Evolutionary conservation across 2,113 vertebrate species (phyloP).

Genomic region (Oreochromis aureus): DNA sequence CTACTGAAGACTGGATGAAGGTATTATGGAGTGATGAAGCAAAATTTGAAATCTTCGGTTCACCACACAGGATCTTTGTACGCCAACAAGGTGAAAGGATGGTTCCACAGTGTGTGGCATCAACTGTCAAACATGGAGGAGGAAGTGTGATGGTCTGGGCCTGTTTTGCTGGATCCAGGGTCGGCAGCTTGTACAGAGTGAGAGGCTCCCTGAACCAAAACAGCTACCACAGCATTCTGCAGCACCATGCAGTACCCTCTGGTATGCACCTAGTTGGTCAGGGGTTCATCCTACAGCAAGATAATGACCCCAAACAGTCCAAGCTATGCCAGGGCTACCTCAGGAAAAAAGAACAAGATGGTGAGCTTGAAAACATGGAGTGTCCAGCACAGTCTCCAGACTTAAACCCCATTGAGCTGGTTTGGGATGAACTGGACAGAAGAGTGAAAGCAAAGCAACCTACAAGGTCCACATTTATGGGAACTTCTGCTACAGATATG

Average conservation of each 20-base stretch:
- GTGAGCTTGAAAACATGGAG: accelerated
- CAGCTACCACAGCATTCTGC: background rate
- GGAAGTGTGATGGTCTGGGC: background rate
- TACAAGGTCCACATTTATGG: background rate
- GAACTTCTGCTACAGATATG: background rate
- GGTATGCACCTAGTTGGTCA: background rate
- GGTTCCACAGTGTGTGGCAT: background rate
- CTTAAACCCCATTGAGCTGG: background rate
- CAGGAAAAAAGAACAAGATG: background rate
- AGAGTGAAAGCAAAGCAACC: background rate
- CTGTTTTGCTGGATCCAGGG: background rate
- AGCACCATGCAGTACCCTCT: background rate
- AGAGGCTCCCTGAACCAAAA: background rate
- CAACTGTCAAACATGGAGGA: background rate
- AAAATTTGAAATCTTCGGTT: background rate
- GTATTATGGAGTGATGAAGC: background rate
- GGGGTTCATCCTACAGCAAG: background rate
- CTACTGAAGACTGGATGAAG: too few relatives aligned
- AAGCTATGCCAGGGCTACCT: background rate
- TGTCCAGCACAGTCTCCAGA: accelerated
- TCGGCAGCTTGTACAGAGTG: background rate
- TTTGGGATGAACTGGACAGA: background rate
- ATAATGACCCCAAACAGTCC: background rate
- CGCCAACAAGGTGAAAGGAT: background rate
- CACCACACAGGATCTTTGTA: background rate